Base-by-base conservation (phyloP, 2,113 vertebrate genomes). In the Symphodus melops region DNA sequence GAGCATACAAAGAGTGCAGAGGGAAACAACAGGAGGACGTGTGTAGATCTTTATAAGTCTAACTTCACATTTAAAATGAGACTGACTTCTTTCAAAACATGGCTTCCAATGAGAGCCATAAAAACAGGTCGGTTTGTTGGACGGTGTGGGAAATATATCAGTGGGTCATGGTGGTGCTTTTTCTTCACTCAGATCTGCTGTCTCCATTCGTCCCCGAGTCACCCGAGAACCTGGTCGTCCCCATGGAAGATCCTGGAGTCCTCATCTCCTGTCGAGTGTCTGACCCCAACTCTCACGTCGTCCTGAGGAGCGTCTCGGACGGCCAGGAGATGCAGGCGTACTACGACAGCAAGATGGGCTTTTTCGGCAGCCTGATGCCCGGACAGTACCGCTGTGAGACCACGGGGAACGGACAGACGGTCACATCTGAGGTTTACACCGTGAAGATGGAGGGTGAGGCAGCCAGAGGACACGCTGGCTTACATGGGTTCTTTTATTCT, bases 331-430 rank as follows among this genome's bases (percentile, higher is more conserved):
- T 96, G 0, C 4, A 53, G 0, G 92, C 86, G 33, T 82, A 71
- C 9, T 98, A 98, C 1, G 92, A 97, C 72, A 94, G 71, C 89
- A 96, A 90, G 56, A 89, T 93, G 58, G 98, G 98, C 55, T 99
- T 99, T 84, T 78, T 94, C 1, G 95, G 94, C 0, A 86, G 46
- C 37, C 94, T 98, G 57, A 20, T 81, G 1, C 85, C 92, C 0
- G 98, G 97, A 0, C 91, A 88, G 9, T 99, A 98, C 13, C 86
- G 77, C 5, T 99, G 98, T 65, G 95, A 96, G 89, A 96, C 96
- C 61, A 85, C 13, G 0, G 83, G 95, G 56, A 85, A 90, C 3
- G 94, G 91, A 0, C 52, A 85, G 57, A 89, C 74, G 1, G 84
- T 94, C 77, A 89, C 59, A 75, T 97, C 96, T 0, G 88, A 46